phyloP scores from a whole-genome alignment of 2,797 vertebrate species.

The Pseudochromis fuscus region DNA sequence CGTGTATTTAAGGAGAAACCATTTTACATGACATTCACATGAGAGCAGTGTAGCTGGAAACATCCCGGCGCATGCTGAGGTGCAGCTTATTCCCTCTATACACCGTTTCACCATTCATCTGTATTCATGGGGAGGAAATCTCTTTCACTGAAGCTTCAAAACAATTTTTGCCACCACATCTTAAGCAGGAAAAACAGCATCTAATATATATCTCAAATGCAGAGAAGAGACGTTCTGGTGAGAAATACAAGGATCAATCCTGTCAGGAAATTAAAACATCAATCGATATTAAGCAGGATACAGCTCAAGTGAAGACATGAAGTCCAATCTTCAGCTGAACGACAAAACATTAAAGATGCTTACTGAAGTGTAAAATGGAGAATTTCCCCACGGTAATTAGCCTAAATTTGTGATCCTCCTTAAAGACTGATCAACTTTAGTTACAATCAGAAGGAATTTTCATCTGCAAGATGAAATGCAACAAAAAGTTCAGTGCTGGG shows the following conservation, averaged over 20 bases:
- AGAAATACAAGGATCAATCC: conserved; percentile 36
- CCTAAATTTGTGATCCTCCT: conserved; percentile 37
- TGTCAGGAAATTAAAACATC: conserved; percentile 68
- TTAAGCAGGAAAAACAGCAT: conserved; percentile 51
- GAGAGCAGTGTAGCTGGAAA: conserved; percentile 57
- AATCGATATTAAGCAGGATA: conserved; percentile 61
- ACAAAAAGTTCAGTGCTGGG: conserved; percentile 1
- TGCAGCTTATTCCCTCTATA: conserved; percentile 45
- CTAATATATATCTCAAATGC: conserved; percentile 53
- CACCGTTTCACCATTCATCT: conserved; percentile 55
- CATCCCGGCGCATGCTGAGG: conserved; percentile 45
- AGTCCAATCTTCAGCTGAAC: conserved; percentile 38
- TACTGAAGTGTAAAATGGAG: conserved; percentile 46
- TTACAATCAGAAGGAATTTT: conserved; percentile 23
- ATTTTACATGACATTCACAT: conserved; percentile 60
- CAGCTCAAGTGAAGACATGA: conserved; percentile 44
- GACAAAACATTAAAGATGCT: conserved; percentile 40
- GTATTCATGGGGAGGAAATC: conserved; percentile 59
- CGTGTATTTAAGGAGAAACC: conserved; percentile 44
- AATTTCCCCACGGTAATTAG: conserved; percentile 40
- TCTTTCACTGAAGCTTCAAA: conserved; percentile 61
- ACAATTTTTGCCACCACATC: conserved; percentile 47
- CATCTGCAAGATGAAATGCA: conserved; percentile 9
- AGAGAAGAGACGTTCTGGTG: conserved; percentile 29
- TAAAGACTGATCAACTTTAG: conserved; percentile 41